phyloP scores from a whole-genome alignment of 2,888 invertebrate species.

The Mimumesa dahlbomi region DNA sequence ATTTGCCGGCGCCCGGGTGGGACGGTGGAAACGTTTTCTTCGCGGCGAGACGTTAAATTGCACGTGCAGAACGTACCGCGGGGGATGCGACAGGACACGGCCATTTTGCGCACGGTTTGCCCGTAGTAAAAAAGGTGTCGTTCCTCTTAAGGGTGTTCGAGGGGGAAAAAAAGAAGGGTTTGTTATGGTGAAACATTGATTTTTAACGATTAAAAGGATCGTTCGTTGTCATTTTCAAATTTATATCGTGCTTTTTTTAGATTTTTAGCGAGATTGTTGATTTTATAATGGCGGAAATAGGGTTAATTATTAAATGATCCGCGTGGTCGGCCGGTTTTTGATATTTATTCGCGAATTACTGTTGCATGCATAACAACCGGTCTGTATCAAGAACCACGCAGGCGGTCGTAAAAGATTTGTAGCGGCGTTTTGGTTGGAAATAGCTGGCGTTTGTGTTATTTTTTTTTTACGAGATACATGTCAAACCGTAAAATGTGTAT shows the following conservation, averaged over 20 bases:
- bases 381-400: no score
- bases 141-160: background rate
- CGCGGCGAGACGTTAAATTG: slow-evolving; percentile 29
- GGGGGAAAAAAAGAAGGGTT: background rate
- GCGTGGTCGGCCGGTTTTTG: no score
- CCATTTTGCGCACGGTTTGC: slow-evolving; percentile 16
- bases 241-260: no score
- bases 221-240: no score
- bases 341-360: no score
- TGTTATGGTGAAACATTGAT: background rate
- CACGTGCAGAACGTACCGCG: slow-evolving; percentile 12
- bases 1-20: background rate
- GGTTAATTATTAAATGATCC: no score
- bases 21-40: slow-evolving; percentile 4
- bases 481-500: slow-evolving; percentile 16
- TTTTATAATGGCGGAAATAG: no score
- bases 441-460: slow-evolving; percentile 2
- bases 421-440: background rate
- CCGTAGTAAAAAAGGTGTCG: background rate
- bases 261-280: no score
- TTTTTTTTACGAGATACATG: slow-evolving; percentile 23
- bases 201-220: no score
- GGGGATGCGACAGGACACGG: slow-evolving; percentile 3
- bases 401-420: background rate
- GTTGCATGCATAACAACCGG: no score